These are phyloP conservation scores for Oxytorus armatus DNA, from an alignment of 2,888 invertebrate genomes.

Conservation along the genomic window DNA sequence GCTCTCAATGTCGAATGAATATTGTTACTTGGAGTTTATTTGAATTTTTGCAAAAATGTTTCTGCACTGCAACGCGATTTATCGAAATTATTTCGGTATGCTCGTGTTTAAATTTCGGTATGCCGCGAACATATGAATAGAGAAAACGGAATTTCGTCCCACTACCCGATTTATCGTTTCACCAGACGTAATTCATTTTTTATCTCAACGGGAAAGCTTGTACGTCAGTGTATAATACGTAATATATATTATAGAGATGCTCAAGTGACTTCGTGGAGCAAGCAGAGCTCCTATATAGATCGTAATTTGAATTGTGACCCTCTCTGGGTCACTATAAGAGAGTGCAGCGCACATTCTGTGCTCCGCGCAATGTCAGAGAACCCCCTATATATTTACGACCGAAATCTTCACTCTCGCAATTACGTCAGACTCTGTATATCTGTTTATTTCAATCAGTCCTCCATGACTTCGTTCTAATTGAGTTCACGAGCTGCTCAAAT, in stretches of 20 bases:
- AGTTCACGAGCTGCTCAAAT: conserved; percentile 57
- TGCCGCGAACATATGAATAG: no score
- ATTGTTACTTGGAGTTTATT: no score
- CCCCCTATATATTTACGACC: conserved; percentile 19
- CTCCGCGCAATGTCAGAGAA: not conserved
- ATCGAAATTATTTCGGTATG: no score
- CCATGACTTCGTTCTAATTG: conserved; percentile 57
- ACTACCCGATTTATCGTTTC: no score
- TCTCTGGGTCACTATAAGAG: conserved; percentile 14
- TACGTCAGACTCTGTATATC: not conserved
- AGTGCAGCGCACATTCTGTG: not conserved
- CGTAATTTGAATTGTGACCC: conserved; percentile 31
- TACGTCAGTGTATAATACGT: not conserved
- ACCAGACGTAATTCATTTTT: no score
- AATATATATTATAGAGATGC: not conserved
- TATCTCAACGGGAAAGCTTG: not conserved
- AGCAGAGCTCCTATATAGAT: not conserved
- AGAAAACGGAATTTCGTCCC: no score
- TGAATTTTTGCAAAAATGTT: no score
- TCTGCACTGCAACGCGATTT: no score
- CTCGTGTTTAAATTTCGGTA: no score
- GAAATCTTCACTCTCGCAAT: conserved; percentile 35
- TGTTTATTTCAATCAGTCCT: conserved; percentile 58
- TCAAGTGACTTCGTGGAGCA: not conserved
- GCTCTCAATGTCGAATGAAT: no score